Conservation (phyloP, 2,797 vertebrate species). For the Artibeus jamaicensis region DNA sequence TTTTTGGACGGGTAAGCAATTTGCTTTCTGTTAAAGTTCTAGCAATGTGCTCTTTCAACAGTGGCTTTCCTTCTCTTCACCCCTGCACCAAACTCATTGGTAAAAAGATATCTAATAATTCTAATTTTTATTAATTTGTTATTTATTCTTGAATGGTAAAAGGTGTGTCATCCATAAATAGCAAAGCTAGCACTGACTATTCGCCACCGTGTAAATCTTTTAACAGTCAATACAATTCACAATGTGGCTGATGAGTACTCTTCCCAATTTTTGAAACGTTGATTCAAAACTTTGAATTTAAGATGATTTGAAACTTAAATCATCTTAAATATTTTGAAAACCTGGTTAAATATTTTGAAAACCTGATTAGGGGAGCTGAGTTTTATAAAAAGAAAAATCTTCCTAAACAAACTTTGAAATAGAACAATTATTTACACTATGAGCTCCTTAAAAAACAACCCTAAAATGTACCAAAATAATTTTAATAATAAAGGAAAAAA, state of each 20-base stretch:
- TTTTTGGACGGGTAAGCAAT: background rate
- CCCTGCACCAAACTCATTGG: background rate
- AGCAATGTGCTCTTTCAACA: background rate
- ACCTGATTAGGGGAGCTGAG: background rate
- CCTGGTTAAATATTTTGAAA: background rate
- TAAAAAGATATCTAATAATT: background rate
- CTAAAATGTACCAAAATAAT: background rate
- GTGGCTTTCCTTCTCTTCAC: background rate
- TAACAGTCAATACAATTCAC: conserved; percentile 29
- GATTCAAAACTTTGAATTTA: no score
- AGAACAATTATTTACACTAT: background rate
- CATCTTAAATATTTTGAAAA: background rate
- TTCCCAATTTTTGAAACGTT: conserved; percentile 47
- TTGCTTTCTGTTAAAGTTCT: conserved; percentile 16
- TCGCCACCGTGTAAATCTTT: background rate
- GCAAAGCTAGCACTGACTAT: background rate
- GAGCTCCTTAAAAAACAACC: background rate
- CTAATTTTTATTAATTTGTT: background rate
- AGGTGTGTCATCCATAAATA: background rate
- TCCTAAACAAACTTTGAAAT: background rate
- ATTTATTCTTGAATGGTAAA: conserved; percentile 52
- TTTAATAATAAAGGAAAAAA: background rate
- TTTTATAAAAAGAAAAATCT: background rate
- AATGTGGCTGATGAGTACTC: conserved; percentile 22
- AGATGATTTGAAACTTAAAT: conserved; percentile 22